Evolutionary conservation across 2,113 vertebrate genomes (phyloP), one percentile per base, ranked within the genome.

Genomic region (Camarhynchus parvulus): DNA sequence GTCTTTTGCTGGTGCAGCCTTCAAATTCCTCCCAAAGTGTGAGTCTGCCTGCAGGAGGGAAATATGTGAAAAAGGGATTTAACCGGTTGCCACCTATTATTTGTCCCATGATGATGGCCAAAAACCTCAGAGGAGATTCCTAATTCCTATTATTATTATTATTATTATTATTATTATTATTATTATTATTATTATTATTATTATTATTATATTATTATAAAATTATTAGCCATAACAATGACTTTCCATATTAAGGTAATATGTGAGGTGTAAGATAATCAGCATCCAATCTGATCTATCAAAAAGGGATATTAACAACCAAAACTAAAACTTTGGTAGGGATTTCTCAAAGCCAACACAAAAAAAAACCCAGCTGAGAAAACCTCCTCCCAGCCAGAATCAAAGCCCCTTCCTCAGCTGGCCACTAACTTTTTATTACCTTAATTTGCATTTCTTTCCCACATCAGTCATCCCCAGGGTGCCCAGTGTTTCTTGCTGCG

Each of bases 1-100:
- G 91, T 96, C 94, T 92, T 96, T 87, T 95, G 69, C 83, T 91
- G 81, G 56, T 84, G 42, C 75, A 53, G 88, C 86, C 88, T 91
- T 95, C 47, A 87, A 91, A 95, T 95, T 94, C 91, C 91, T 96
- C 20, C 0, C 1, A 33, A 91, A 89, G 83, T 66, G 79, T 10
- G 79, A 88, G 78, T 39, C 28, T 91, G 69, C 83, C 74, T 80
- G 83, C 83, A 79, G 87, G 80, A 85, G 78, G 20, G 30, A 93
- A 83, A 81, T 11, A 55, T 0, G 15, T 83, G 62, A n/a, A 56
- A 59, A 92, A 77, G 39, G 39, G 30, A 49, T 73, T 73, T 73
- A 80, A 46, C 61, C 55, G 66, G 50, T 80, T 83, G 49, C 58
- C 87, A 89, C 41, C 44, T 67, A 37, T 35, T 82, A 84, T 82